Percentiles rank a stretch among this genome's conserved stretches.
These are phyloP conservation scores for Jacana jacana DNA, from an alignment of 2,113 vertebrate species.

Conservation along the genomic window DNA sequence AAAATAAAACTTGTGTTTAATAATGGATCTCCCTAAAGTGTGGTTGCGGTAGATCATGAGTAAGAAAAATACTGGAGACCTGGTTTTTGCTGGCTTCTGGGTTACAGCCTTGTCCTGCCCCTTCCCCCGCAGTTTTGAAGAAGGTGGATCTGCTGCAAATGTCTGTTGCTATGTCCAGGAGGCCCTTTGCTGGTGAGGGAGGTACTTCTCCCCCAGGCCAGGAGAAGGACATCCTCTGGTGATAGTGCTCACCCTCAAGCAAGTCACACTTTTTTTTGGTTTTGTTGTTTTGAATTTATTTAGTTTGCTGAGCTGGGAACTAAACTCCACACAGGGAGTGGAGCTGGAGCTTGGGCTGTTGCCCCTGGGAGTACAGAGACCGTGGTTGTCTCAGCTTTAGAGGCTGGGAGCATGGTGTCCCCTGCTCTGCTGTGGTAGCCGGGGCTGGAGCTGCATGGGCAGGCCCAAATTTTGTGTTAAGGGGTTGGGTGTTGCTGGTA, in stretches of 20 bases:
- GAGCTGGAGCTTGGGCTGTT: neutral
- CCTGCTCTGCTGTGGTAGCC: neutral
- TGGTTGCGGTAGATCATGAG: neutral
- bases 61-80: neutral
- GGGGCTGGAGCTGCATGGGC: neutral
- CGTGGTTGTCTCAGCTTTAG: neutral
- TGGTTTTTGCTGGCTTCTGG: neutral
- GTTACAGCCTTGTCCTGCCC: neutral
- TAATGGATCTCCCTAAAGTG: neutral
- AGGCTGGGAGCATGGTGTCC: neutral
- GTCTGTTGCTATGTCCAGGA: neutral
- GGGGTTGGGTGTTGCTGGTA: neutral
- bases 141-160: neutral
- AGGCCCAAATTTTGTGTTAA: neutral
- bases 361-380: neutral
- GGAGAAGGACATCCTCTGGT: neutral
- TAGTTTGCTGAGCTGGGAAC: neutral
- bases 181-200: neutral
- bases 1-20: neutral
- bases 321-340: neutral
- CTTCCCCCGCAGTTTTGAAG: neutral
- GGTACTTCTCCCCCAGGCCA: neutral
- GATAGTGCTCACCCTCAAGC: neutral
- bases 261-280: rapidly evolving
- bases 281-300: neutral